Evolutionary conservation across 1,140 invertebrate genomes (phyloP).

Genomic region (Drosophila pruinosa): DNA sequence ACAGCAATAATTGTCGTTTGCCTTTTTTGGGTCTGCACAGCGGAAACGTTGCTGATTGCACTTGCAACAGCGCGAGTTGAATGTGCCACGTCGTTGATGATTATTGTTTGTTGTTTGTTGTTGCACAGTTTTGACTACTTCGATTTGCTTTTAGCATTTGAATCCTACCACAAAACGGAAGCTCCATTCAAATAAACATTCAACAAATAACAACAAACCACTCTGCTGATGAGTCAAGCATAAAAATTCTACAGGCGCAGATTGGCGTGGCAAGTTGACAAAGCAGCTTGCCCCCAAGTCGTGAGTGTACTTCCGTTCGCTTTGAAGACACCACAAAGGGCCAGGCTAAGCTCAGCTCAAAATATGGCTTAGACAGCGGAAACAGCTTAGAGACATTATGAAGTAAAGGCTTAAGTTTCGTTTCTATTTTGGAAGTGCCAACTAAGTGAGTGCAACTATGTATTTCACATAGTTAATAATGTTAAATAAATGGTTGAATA

Average conservation of each 20-base stretch:
- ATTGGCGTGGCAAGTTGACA: constrained; percentile 30
- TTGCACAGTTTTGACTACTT: constrained; percentile 41
- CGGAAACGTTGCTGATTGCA: constrained; percentile 57
- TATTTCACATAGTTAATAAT: too few species aligned
- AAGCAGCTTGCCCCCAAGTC: constrained; percentile 34
- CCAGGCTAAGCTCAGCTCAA: background rate
- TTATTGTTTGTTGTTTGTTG: constrained; percentile 24
- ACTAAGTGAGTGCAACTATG: too few species aligned
- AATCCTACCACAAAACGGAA: constrained; percentile 37
- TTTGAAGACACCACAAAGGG: background rate
- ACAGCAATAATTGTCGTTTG: constrained; percentile 63
- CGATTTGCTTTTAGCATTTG: constrained; percentile 24
- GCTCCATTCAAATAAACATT: constrained; percentile 24
- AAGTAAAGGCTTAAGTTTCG: too few species aligned
- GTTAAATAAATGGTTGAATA: too few species aligned
- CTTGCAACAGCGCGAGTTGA: constrained; percentile 20
- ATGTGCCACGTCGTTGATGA: background rate
- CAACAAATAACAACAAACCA: constrained; percentile 16
- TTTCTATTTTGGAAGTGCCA: too few species aligned
- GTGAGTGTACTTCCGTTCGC: constrained; percentile 60
- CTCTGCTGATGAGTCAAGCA: constrained; percentile 62
- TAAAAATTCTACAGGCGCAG: constrained; percentile 58
- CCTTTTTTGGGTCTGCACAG: constrained; percentile 65
- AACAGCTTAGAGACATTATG: background rate
- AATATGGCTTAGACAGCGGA: constrained; percentile 9